Evolutionary conservation across 2,113 vertebrate species (phyloP), one percentile per base, ranked within the genome.

Genomic region (Hepsetus odoe): DNA sequence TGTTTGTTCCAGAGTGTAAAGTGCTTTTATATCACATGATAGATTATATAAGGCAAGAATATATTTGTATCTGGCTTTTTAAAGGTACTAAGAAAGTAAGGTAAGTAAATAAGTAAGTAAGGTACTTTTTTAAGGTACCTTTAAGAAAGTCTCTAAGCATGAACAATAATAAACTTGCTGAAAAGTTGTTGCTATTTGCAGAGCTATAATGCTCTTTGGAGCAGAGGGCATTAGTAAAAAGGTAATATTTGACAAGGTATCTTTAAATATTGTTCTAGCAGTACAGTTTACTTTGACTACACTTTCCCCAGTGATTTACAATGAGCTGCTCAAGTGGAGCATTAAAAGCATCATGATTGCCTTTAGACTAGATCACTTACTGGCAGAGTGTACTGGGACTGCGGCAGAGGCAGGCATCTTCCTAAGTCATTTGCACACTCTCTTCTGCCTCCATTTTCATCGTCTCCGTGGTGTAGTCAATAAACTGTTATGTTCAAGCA

Each of bases 291-390:
- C 20, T 72, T 55, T 32, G 69, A 55, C 11, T 55, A 44, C 24
- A 44, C 51, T 51, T 32, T 46, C 66, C 74, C 20, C 28, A 5
- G 76, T 26, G 66, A 59, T 33, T 53, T 46, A 20, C 24, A 58
- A 77, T 58, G 76, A 77, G 76, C 20, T 9, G 53, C 66, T 77
- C 76, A 77, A 77, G 53, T 49, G 40, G 55, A 77, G 66, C 66
- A 61, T 68, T 69, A 69, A 77, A 77, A 69, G 38, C 30, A 1
- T 33, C 12, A 38, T 49, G 76, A 77, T 77, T 70, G 66, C 53
- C 18, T 77, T 70, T 69, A 77, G 53, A 77, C 49, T 42, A 69
- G 65, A 70, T 64, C 70, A 72, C 53, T 58, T 72, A 72, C 49
- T 33, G 13, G 51, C 8, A 24, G n/a, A 56, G n/a, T 64, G 32